Base-by-base conservation (phyloP, 1,140 invertebrate species). In the Oscheius sp. region DNA sequence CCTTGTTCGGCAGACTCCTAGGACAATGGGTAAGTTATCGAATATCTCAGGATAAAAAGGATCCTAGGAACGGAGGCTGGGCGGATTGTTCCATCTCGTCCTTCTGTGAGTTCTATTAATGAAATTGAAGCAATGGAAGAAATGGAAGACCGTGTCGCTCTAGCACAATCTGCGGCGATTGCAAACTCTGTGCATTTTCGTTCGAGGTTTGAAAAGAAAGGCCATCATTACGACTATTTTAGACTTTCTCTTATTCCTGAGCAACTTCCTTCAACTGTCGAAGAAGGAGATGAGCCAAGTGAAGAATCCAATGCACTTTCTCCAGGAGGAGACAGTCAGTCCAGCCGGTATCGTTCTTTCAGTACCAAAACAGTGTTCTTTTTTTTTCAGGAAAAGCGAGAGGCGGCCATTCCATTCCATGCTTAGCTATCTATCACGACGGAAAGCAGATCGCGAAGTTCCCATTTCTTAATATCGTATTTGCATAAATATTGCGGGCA, bases 61-160 rank as follows among this genome's bases (percentile, higher is more conserved):
- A 42, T 42, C n/a, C 38, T n/a, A 42, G 38, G 7, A 10, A 66
- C 29, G 15, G 35, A 28, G 18, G 45, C 36, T 59, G 45, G 28
- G 29, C 71, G 70, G 34, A 26, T 63, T 35, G 32, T 31, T 66
- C 73, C 36, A 20, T 68, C 73, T 23, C 72, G 34, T 18, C 36
- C 20, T 32, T 52, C 29, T 61, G 28, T 32, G 13, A 73, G 75
- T 18, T 23, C 32, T 23, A 32, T 62, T 7, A 36, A 68, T 20
- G 79, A 79, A 4, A 26, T 79, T 2, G 78, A 79, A 62, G 69
- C 66, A 10, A 38, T 81, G 15, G 78, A 79, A 49, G 79, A 81
- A 29, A 29, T 81, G n/a, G 78, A 79, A 72, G 78, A 79, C 70
- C 26, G 66, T 15, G 38, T 79, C 2, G 34, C 49, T 66, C 15